Evolutionary conservation across 2,888 invertebrate species (phyloP).

Genomic region (Calameuta filiformis): DNA sequence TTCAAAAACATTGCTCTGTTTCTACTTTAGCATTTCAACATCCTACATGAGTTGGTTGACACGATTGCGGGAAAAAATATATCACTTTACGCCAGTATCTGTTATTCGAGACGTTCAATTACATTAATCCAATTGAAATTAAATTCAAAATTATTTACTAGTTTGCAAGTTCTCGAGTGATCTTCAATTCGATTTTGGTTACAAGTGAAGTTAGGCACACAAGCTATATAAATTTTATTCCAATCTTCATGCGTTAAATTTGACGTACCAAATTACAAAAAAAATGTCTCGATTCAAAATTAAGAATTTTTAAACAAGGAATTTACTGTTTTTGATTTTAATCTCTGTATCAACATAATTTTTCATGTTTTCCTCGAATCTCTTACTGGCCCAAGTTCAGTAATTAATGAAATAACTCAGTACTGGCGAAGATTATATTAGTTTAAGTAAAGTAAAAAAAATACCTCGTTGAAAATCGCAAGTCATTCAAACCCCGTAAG

Average conservation of each 20-base stretch:
- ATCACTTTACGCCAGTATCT: constrained; percentile 15
- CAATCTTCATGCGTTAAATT: background rate
- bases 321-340: background rate
- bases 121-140: background rate
- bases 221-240: background rate
- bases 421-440: background rate
- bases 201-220: background rate
- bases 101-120: background rate
- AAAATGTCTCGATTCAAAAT: background rate
- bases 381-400: background rate
- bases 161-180: background rate
- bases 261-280: background rate
- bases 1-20: constrained; percentile 26
- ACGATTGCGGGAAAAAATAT: constrained; percentile 10
- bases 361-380: background rate
- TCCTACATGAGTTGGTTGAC: constrained; percentile 17
- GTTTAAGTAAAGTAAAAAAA: background rate
- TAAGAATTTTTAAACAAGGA: background rate
- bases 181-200: background rate
- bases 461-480: background rate
- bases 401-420: background rate
- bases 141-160: background rate
- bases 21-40: constrained; percentile 19
- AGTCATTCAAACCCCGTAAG: background rate
- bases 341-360: too few species aligned